Percentiles rank a stretch among this genome's conserved stretches.
phyloP scores from a whole-genome alignment of 92 coral and sea anemone species.

The Bergia sp. region DNA sequence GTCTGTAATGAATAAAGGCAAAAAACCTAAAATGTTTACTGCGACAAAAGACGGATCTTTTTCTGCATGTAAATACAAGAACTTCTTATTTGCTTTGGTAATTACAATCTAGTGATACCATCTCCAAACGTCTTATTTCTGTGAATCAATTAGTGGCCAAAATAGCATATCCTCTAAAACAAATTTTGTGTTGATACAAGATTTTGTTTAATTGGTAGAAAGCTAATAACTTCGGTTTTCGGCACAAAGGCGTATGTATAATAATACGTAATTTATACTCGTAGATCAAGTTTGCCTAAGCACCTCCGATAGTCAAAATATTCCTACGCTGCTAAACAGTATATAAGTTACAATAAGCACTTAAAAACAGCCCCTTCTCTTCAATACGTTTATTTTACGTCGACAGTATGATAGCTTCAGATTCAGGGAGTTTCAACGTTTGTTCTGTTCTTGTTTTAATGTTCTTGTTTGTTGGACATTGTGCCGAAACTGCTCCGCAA shows the following conservation, averaged over 20 bases:
- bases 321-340: neutral
- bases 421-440: neutral
- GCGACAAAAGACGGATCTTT: neutral
- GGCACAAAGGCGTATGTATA: neutral
- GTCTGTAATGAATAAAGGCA: neutral
- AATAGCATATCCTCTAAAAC: neutral
- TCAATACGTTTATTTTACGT: neutral
- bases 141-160: neutral
- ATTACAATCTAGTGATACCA: neutral
- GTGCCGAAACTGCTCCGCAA: neutral
- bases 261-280: neutral
- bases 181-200: neutral
- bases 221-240: neutral
- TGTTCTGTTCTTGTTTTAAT: neutral
- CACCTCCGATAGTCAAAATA: neutral
- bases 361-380: neutral
- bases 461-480: neutral
- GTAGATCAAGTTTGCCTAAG: neutral
- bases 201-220: neutral
- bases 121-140: neutral
- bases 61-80: no score
- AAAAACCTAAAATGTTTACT: neutral
- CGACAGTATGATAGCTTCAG: slow-evolving; percentile 10
- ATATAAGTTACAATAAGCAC: neutral
- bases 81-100: neutral